Percentiles rank a stretch among this genome's conserved stretches.
Conservation (phyloP, 2,888 invertebrate species). For the Eurois occulta region DNA sequence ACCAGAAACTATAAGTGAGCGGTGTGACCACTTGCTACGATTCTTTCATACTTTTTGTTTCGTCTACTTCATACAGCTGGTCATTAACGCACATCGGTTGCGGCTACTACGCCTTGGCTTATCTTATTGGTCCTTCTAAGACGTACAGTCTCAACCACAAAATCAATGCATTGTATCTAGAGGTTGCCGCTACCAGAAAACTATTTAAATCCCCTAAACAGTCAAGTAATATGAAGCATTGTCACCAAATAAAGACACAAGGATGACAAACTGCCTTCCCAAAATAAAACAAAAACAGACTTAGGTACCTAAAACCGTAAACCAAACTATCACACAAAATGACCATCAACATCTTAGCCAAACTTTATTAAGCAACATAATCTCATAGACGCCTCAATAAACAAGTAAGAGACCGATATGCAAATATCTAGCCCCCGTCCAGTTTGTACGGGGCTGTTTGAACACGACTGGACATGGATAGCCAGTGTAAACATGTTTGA, state of each 20-base stretch:
- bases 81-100: neutral
- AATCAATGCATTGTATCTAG: neutral
- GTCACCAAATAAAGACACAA: neutral
- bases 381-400: constrained; percentile 68
- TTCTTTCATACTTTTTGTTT: neutral
- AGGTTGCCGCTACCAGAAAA: neutral
- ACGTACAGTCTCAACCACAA: neutral
- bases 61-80: neutral
- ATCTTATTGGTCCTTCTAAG: neutral
- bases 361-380: constrained; percentile 67
- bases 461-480: constrained; percentile 67
- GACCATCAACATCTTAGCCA: constrained; percentile 58
- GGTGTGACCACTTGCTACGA: neutral
- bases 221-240: neutral
- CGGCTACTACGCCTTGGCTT: neutral
- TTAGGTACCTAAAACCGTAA: constrained; percentile 20
- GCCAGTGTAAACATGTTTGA: constrained; percentile 65
- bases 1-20: neutral
- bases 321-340: constrained; percentile 54
- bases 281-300: constrained; percentile 44
- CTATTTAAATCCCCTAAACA: neutral
- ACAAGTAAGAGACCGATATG: constrained; percentile 75
- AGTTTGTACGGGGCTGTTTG: constrained; percentile 60
- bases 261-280: constrained; percentile 3
- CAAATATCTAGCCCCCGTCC: constrained; percentile 68